Conservation (phyloP, 1,140 invertebrate genomes). For the Caenorhabditis brenneri region DNA sequence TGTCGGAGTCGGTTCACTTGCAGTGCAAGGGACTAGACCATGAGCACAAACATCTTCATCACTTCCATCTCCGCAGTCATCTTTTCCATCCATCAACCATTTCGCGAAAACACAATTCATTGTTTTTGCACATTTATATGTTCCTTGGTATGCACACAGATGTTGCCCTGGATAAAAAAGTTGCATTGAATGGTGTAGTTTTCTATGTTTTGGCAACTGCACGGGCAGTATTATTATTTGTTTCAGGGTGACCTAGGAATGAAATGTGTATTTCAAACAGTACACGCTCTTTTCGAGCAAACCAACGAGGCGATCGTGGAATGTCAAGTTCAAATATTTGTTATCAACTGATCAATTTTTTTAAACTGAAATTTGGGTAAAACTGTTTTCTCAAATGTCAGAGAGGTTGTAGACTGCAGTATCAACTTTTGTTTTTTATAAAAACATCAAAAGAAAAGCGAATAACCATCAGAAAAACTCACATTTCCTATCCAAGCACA, state of each 20-base stretch:
- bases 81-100: constrained; percentile 47
- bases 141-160: constrained; percentile 25
- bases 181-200: no score
- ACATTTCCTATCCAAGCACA: constrained; percentile 41
- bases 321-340: no score
- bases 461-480: not conserved
- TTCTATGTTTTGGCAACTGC: no score
- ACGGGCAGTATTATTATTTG: no score
- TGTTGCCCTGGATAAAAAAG: constrained; percentile 48
- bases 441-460: no score
- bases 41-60: constrained; percentile 46
- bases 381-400: no score
- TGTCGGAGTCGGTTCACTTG: not conserved
- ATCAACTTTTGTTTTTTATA: no score
- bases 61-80: constrained; percentile 51
- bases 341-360: no score
- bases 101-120: constrained; percentile 43
- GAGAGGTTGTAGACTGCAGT: no score
- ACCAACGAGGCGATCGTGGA: no score
- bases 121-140: constrained; percentile 43
- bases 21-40: constrained; percentile 28
- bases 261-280: not conserved
- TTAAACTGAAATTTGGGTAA: no score
- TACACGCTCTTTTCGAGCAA: not conserved
- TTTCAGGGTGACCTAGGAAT: no score